These are phyloP conservation scores for Micromesistius poutassou DNA, from an alignment of 2,797 vertebrate genomes.

Conservation along the genomic window DNA sequence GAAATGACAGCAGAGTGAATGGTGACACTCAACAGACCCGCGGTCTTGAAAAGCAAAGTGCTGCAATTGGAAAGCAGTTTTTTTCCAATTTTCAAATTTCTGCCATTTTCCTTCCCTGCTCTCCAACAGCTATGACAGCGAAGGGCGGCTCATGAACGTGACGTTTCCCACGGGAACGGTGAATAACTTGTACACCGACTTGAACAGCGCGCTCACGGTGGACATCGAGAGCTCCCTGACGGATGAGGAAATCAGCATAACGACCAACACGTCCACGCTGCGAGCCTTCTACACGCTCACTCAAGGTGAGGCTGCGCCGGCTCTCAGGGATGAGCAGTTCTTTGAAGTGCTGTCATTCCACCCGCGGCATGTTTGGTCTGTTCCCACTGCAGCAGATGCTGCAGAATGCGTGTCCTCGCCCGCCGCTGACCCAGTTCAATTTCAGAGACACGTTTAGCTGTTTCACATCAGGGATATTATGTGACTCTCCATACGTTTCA, in stretches of 20 bases:
- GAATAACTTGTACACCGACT: slow-evolving; percentile 90
- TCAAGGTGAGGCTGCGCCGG: too few species aligned
- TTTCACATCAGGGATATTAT: background rate
- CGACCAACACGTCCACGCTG: slow-evolving; percentile 88
- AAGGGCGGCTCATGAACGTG: slow-evolving; percentile 94
- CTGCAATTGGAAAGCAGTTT: slow-evolving; percentile 22
- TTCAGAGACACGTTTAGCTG: background rate
- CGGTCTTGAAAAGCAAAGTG: slow-evolving; percentile 51
- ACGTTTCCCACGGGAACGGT: slow-evolving; percentile 96
- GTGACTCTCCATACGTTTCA: background rate
- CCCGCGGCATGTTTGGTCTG: too few species aligned
- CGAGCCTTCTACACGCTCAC: slow-evolving; percentile 93
- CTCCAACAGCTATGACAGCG: slow-evolving; percentile 86
- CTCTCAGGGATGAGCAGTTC: too few species aligned
- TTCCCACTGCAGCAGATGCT: background rate
- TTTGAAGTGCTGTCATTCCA: too few species aligned
- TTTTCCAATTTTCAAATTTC: slow-evolving; percentile 33
- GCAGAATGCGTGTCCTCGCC: background rate
- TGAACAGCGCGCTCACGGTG: slow-evolving; percentile 88
- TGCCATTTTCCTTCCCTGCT: background rate
- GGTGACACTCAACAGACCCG: slow-evolving; percentile 32
- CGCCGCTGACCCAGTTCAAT: background rate
- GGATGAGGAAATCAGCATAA: slow-evolving; percentile 94
- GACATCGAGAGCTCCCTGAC: slow-evolving; percentile 89
- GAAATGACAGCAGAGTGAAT: slow-evolving; percentile 48